Base-by-base conservation (phyloP, 2,888 invertebrate species). In the Synergus japonicus region DNA sequence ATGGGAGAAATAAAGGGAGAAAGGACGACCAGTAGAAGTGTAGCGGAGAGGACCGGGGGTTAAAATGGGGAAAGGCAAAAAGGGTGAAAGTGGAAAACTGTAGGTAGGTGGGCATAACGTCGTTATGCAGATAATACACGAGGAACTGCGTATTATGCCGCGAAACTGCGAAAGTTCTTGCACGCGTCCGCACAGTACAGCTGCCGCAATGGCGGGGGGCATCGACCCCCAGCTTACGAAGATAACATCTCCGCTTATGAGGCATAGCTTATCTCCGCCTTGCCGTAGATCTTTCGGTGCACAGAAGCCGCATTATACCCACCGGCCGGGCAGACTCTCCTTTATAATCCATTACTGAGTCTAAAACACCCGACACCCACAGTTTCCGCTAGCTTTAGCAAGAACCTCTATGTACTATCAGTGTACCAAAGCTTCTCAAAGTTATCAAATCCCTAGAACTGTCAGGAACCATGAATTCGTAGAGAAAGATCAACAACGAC, bases 221-320 rank as follows among this genome's bases (percentile, higher is more conserved):
- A 85, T 83, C 84, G 86, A 84, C 83, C 84, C 81, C 77, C 81
- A 81, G 82, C 83, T 81, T 82, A 81, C 80, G 83, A 83, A 83
- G 88, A 88, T 88, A 87, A 85, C 83, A 87, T 88, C 88, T 87
- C 82, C 84, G 86, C 87, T 88, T 88, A 87, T 87, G 87, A 88
- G 84, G 86, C 87, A 86, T 84, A 86, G 87, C 87, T 88, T 88
- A 88, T 88, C 88, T 79, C 81, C 67, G 43, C 69, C 82, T 78
- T 83, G 79, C 81, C 83, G 84, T 86, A 83, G 85, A 88, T 88
- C 88, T 88, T 87, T 85, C 83, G 78, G 84, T 78, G 82, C 82
- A 85, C 85, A 84, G 84, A 85, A 84, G 84, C 82, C 81, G 83
- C 80, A 85, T 86, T 85, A 83, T 85, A 79, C 84, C 82, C 79